Evolutionary conservation across 2,888 invertebrate genomes (phyloP), one percentile per base, ranked within the genome.

Genomic region (Melanostoma mellinum): DNA sequence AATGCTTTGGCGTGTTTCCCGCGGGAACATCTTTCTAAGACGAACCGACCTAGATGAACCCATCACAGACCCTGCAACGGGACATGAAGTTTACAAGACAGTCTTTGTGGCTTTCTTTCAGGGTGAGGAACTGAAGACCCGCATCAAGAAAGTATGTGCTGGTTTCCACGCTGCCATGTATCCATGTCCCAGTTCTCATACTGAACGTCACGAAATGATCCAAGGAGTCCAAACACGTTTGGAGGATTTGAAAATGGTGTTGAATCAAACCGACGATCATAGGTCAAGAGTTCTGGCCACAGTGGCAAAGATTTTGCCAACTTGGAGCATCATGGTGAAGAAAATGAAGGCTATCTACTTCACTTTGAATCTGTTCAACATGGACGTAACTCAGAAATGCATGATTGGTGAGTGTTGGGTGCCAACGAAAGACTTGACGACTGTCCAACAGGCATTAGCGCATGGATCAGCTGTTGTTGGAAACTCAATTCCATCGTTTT

Each of bases 1-100:
- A 46, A 96, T 99, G 95, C 91, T 99, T 86, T 99, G 98, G 98
- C 94, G 99, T 85, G 97, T 98, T 3, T 99, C 98, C 88, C 94
- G 98, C 73, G 98, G 98, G 82, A 98, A 98, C 91, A 98, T 98
- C 52, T 98, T 98, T 91, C 92, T 99, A 33, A 93, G 97, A 10
- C 97, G 97, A 91, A 96, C 97, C 0, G 97, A 98, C 91, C 97
- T 99, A 86, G 96, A 96, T 85, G 94, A 95, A 35, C 95, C 96
- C 0, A 92, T 96, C 85, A 97, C 95, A 92, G 98, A 97, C 91
- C 52, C 46, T 0, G 2, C 32, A 0, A 0, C 8, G 20, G 8
- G 81, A 2, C 53, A 55, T 48, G 33, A 50, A 35, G 46, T n/a
- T 0, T 86, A 87, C 4, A 99, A 99, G 92, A 96, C 96, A 63